A percentile compares a stretch with the other conserved stretches of the same genome.
These are phyloP conservation scores for Endotricha flammealis DNA, from an alignment of 2,888 invertebrate species.

Conservation along the genomic window DNA sequence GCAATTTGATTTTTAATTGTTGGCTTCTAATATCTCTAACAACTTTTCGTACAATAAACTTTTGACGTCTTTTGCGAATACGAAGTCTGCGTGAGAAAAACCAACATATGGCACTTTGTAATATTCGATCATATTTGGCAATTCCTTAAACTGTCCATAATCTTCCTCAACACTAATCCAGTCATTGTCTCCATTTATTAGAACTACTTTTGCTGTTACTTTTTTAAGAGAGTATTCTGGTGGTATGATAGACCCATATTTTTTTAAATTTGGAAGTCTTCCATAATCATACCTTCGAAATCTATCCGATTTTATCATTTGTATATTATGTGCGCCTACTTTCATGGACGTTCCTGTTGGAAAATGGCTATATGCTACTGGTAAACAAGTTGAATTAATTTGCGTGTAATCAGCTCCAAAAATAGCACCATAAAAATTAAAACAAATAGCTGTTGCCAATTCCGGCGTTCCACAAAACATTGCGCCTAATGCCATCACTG, in stretches of 20 bases:
- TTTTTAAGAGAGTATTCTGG: too few relatives aligned
- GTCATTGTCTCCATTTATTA: too few relatives aligned
- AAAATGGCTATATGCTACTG: constrained; percentile 22
- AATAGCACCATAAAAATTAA: constrained; percentile 1
- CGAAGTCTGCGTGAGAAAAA: too few relatives aligned
- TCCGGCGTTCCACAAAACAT: not conserved
- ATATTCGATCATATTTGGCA: too few relatives aligned
- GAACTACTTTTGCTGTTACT: too few relatives aligned
- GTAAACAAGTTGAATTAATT: constrained; percentile 19
- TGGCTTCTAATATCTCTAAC: too few relatives aligned
- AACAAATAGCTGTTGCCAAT: constrained; percentile 1
- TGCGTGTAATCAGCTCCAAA: constrained; percentile 29
- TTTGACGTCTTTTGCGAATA: too few relatives aligned
- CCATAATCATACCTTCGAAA: constrained; percentile 35
- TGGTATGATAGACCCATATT: constrained; percentile 16
- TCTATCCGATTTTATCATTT: constrained; percentile 23
- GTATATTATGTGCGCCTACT: constrained; percentile 45
- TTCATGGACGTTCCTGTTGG: constrained; percentile 60
- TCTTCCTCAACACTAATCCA: too few relatives aligned
- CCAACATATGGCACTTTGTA: too few relatives aligned
- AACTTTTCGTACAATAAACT: too few relatives aligned
- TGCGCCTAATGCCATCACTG: not conserved
- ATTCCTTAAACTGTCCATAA: too few relatives aligned
- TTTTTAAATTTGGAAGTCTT: constrained; percentile 18
- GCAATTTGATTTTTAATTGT: too few relatives aligned